These are phyloP conservation scores for Yponomeuta plumbellus DNA, from an alignment of 2,888 invertebrate species.

Conservation along the genomic window DNA sequence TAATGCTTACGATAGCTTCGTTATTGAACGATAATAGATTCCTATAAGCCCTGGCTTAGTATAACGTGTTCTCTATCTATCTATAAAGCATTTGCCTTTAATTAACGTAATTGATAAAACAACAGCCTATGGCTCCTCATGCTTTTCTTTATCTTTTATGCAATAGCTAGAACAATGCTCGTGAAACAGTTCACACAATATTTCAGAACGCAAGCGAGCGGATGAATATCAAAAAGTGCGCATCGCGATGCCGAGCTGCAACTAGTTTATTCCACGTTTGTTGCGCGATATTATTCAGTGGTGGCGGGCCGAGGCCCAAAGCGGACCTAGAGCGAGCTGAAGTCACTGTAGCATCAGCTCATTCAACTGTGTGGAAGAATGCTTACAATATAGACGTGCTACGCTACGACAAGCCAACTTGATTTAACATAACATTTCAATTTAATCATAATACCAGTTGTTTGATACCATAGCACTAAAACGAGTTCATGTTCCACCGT, in stretches of 20 bases:
- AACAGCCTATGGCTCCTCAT: too few relatives aligned
- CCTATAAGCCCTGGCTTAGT: neutral
- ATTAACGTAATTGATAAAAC: neutral
- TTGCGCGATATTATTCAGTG: neutral
- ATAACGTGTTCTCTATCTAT: too few relatives aligned
- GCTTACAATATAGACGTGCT: neutral
- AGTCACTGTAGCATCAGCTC: neutral
- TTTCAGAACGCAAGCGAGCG: neutral
- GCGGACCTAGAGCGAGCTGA: neutral
- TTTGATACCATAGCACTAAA: neutral
- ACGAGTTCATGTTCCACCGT: too few relatives aligned
- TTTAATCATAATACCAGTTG: neutral
- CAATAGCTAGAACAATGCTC: neutral
- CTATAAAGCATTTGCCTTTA: neutral
- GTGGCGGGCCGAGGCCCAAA: neutral
- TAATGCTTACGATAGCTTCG: neutral
- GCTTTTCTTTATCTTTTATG: neutral
- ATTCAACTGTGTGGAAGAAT: neutral
- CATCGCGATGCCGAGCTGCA: neutral
- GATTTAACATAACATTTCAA: neutral
- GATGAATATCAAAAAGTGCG: constrained; percentile 1
- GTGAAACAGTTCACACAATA: constrained; percentile 1
- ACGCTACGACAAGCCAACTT: neutral
- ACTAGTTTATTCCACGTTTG: constrained; percentile 3
- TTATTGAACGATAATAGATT: neutral